Evolutionary conservation across 2,888 invertebrate genomes (phyloP).

Genomic region (Marronus borbonicus): DNA sequence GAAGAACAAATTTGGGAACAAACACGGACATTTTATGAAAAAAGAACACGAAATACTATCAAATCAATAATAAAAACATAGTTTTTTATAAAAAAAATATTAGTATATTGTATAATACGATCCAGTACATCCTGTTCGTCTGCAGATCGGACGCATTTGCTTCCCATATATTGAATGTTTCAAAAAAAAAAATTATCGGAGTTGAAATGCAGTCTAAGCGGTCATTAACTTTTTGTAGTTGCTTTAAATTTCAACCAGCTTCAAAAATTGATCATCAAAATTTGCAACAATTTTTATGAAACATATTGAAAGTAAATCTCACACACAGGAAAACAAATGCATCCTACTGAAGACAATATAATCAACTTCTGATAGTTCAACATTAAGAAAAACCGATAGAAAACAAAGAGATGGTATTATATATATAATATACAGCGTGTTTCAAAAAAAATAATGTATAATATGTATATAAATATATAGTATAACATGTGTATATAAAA

Average conservation of each 20-base stretch:
- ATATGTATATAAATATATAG: conserved; percentile 26
- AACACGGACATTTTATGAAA: conserved; percentile 14
- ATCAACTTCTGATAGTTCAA: neutral
- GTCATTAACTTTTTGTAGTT: too few species aligned
- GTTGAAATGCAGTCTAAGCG: too few species aligned
- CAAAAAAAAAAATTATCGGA: too few species aligned
- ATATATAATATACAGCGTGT: conserved; percentile 30
- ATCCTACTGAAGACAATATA: neutral
- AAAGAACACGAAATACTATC: conserved; percentile 27
- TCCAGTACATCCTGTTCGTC: neutral
- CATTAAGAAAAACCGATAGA: conserved; percentile 24
- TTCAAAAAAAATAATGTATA: conserved; percentile 26
- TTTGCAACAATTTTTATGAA: too few species aligned
- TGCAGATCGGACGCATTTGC: too few species aligned
- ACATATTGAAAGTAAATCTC: too few species aligned
- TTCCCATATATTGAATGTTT: too few species aligned
- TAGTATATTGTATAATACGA: conserved; percentile 4
- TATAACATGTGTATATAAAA: conserved; percentile 46
- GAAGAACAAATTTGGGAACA: neutral
- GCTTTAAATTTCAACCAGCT: too few species aligned
- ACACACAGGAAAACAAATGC: too few species aligned
- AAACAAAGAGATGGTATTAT: neutral
- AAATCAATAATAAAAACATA: conserved; percentile 40
- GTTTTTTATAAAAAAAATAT: conserved; percentile 37
- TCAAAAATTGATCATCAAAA: too few species aligned